Conservation (phyloP, 2,797 vertebrate genomes). For the Phalloptychus januarius region DNA sequence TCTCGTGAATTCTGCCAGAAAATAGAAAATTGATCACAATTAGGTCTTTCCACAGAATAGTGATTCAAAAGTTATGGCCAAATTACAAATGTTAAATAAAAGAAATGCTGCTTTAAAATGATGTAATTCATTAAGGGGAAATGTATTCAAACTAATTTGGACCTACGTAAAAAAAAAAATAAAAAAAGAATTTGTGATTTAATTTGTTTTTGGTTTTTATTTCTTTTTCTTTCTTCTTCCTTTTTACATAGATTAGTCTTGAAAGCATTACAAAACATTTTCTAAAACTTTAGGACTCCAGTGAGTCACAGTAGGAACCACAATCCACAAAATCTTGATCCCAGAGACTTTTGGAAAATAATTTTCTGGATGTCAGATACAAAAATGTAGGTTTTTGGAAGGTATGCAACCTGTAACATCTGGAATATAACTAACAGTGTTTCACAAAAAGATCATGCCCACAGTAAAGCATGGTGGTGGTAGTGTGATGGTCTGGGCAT, state of each 20-base stretch:
- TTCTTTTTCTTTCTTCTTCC: too few species aligned
- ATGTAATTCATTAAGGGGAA: too few species aligned
- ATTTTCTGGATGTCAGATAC: background rate
- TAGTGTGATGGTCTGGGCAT: background rate
- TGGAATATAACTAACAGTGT: background rate
- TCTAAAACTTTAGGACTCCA: background rate
- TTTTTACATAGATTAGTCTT: background rate
- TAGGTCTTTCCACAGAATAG: too few species aligned
- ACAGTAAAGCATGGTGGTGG: background rate
- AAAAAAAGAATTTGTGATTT: too few species aligned
- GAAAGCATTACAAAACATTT: background rate
- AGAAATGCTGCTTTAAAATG: too few species aligned
- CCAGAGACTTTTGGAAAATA: background rate
- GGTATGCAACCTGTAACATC: background rate
- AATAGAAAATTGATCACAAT: too few species aligned
- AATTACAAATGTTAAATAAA: too few species aligned
- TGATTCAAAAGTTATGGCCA: too few species aligned
- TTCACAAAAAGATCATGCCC: background rate
- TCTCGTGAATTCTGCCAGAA: too few species aligned
- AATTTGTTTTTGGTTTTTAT: too few species aligned
- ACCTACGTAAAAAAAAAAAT: too few species aligned
- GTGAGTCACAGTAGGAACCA: background rate
- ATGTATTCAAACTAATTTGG: too few species aligned
- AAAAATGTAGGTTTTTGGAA: background rate
- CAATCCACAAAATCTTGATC: background rate